Evolutionary conservation across 2,888 invertebrate species (phyloP), one percentile per base, ranked within the genome.

Genomic region (Microplitis deprimator): DNA sequence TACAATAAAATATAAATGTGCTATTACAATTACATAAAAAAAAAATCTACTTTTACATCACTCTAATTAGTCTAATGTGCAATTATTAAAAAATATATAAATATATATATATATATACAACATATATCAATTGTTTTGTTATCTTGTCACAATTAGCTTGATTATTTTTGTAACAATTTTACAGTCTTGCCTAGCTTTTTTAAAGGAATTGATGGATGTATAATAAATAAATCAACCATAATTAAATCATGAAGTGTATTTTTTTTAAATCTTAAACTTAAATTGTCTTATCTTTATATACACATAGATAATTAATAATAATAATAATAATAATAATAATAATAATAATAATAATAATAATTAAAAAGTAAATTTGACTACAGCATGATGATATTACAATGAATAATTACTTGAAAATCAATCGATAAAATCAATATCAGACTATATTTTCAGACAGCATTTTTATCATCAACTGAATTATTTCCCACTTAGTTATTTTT

Each of bases 281-380:
- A 85, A 84, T 83, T 82, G 86, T 83, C 84, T 87, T 88, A 87
- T 87, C 85, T 85, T 87, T 88, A 89, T 89, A 86, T 89, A 88
- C 87, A 88, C 84, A 88, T 88, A 86, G 82, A 85, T 85, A 83
- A 83, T 87, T 83, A 84, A 50, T 50, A 83, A 87, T 83, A 83
- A 50, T 84, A 83, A 81, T 79, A 83, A 84, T 84, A 82, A 50
- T 84, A 83, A 81, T 79, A 83, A 84, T 84, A 82, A 83, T 83
- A 84, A 50, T 50, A 83, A 87, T 83, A 83, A 84, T 84, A 82
- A 83, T 50, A 50, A 8, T 50, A 13, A 50, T 84, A 83, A 81
- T 79, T 77, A 79, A 80, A 77, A 81, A 81, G 80, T 77, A 77
- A 81, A 73, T 73, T 62, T 61, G 71, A 72, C 73, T 73, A 68